These are phyloP conservation scores for Onthophagus taurus DNA, from an alignment of 1,140 invertebrate genomes.

Conservation along the genomic window DNA sequence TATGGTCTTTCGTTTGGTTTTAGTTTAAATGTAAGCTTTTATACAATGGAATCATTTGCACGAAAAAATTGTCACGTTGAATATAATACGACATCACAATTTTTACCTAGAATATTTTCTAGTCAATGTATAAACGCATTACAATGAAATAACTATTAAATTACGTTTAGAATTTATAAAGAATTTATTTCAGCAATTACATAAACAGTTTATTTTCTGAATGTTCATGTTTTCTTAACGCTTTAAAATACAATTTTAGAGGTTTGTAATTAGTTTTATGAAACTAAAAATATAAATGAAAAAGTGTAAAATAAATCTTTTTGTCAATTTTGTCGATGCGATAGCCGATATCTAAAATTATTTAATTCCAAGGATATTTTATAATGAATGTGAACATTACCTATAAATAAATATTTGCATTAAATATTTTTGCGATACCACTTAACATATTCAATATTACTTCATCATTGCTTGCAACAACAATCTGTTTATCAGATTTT, in stretches of 20 bases:
- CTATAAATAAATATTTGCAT: neutral
- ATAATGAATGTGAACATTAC: neutral
- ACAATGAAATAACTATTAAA: no score
- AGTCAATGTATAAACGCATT: no score
- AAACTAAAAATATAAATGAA: no score
- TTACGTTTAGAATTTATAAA: no score
- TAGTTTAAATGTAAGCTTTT: slow-evolving; percentile 65
- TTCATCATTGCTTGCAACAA: neutral
- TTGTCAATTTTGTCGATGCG: no score
- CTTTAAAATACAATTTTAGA: no score
- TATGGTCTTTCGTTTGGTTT: slow-evolving; percentile 64
- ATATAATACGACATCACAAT: neutral
- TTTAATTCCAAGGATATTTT: slow-evolving; percentile 2
- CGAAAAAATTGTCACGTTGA: slow-evolving; percentile 60
- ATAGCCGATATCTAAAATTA: no score
- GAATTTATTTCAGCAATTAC: no score
- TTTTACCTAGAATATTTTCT: neutral
- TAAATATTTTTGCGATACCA: neutral
- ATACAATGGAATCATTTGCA: slow-evolving; percentile 79
- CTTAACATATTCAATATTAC: neutral
- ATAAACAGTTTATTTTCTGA: no score
- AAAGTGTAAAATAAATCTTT: no score
- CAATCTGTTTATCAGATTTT: slow-evolving; percentile 1
- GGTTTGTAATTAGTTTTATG: no score
- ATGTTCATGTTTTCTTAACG: no score